Base-by-base conservation (phyloP, 2,888 invertebrate species). In the Stenodera caucasica region DNA sequence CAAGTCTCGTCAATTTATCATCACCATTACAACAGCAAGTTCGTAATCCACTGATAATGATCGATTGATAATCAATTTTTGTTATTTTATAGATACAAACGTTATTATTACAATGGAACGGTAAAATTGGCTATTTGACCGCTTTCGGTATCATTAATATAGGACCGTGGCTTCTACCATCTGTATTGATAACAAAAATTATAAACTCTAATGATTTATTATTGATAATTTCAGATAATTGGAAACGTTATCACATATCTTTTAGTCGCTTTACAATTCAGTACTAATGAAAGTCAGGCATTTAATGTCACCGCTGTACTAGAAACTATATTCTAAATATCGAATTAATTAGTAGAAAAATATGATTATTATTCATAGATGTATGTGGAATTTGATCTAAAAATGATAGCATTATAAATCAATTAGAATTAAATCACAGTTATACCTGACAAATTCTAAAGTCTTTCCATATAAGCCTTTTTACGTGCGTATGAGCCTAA, bases 401-500 rank as follows among this genome's bases (percentile, higher is more conserved):
- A 40, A 40, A 18, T 11, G 0, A 18, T 18, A 18, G 4, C 9
- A 18, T 18, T 15, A 40, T 18, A 21, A 7, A 45, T 12, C 3
- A 21, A 18, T 21, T 9, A 45, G 12, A 12, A n/a, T 23, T 6
- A n/a, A 23, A 21, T 7, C 12, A 21, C 11, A 1, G 11, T 18
- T 18, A 7, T 45, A 45, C 23, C 23, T 23, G 12, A 12, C 12
- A 45, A 5, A 30, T 45, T n/a, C 57, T 55, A 61, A 49, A 61
- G 33, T 3, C 58, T 72, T 67, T 81, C 78, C 61, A 78, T 69
- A 54, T 72, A 71, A 53, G 84, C 84, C 77, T 83, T 83, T 76
- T 84, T 85, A 72, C 89, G 83, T 18, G 89, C 88, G 74, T 89
- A 88, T 67, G 86, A 86, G 35, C 89, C 89, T 72, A 89, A 81